A percentile compares a stretch with the other conserved stretches of the same genome.
Evolutionary conservation across 2,113 vertebrate genomes (phyloP).

Genomic region (Pteronura brasiliensis): DNA sequence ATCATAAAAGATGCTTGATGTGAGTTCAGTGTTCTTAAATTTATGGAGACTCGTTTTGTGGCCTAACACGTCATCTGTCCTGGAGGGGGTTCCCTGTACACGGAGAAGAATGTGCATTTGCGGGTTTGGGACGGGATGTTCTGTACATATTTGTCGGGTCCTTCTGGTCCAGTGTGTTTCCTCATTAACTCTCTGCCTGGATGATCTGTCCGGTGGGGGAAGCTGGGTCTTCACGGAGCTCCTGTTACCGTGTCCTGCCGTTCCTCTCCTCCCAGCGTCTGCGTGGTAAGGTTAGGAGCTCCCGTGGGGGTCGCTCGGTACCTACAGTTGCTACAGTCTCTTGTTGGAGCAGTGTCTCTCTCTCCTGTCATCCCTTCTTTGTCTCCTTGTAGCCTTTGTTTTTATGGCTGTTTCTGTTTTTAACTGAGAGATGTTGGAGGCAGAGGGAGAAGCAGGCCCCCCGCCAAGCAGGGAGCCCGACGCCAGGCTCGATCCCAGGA

Average conservation of each 20-base stretch:
- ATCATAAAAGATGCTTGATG: background rate
- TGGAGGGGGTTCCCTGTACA: background rate
- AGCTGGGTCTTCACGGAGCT: background rate
- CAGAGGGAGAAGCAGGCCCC: too few species aligned
- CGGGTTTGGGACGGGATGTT: background rate
- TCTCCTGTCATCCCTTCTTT: background rate
- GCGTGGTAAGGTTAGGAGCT: background rate
- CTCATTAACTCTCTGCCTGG: background rate
- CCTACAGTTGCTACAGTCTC: background rate
- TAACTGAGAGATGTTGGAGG: too few species aligned
- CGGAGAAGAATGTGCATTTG: background rate
- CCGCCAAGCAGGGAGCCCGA: too few species aligned
- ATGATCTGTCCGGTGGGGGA: background rate
- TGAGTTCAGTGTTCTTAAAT: background rate
- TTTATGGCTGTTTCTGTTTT: background rate
- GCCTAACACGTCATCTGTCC: background rate
- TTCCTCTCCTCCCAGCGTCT: too few species aligned
- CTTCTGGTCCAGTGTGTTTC: background rate
- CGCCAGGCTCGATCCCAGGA: too few species aligned
- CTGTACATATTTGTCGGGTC: background rate
- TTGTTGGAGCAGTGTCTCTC: background rate
- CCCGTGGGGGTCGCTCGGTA: background rate
- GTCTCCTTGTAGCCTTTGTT: background rate
- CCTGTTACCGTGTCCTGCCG: too few species aligned
- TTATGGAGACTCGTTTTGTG: background rate